These are phyloP conservation scores for Calliphora vomitoria DNA, from an alignment of 2,888 invertebrate genomes.

Conservation along the genomic window DNA sequence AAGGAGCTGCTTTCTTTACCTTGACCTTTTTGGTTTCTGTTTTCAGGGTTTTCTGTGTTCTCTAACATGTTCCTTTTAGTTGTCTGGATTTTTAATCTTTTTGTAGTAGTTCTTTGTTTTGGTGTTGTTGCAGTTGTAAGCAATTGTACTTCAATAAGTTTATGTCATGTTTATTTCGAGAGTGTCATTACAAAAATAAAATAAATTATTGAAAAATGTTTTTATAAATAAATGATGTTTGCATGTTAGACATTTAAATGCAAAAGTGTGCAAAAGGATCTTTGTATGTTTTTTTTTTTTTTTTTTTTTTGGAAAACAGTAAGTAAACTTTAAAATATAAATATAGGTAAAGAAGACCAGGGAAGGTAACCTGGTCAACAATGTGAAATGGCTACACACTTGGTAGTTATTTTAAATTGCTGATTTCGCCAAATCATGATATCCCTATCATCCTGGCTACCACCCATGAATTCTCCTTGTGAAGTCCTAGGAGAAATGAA, in stretches of 20 bases:
- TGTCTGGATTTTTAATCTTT: not conserved
- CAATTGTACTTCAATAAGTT: constrained; percentile 1
- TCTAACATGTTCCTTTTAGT: not conserved
- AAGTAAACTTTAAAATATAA: too few relatives aligned
- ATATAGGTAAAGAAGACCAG: too few relatives aligned
- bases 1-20: not conserved
- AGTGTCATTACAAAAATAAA: constrained; percentile 5
- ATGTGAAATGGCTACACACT: too few relatives aligned
- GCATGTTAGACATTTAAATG: not conserved
- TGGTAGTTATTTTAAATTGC: too few relatives aligned
- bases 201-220: not conserved
- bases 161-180: not conserved
- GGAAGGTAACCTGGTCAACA: too few relatives aligned
- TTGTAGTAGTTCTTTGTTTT: not conserved
- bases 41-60: not conserved
- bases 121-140: not conserved
- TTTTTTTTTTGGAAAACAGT: too few relatives aligned
- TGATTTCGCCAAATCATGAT: too few relatives aligned
- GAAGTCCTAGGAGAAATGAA: too few relatives aligned
- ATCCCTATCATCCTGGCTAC: too few relatives aligned
- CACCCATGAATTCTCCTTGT: too few relatives aligned
- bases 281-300: too few relatives aligned
- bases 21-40: not conserved
- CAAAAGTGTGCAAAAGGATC: too few relatives aligned
- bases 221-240: not conserved